Evolutionary conservation across 2,888 invertebrate genomes (phyloP).

Genomic region (Ametastegia equiseti): DNA sequence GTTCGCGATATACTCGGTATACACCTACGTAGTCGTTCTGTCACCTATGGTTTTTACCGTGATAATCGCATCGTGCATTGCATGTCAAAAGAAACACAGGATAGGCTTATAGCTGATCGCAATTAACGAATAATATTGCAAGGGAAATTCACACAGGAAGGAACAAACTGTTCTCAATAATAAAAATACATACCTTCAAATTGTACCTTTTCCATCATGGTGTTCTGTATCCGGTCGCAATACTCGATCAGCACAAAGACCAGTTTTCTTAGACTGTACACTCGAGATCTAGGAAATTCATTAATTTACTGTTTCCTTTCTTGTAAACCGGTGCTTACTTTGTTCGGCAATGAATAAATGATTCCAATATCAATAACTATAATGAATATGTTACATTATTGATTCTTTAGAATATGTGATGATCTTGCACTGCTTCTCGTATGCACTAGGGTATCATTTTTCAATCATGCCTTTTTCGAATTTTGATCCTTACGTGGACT

Average conservation of each 20-base stretch:
- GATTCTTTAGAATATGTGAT: no score
- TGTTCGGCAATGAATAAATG: not conserved
- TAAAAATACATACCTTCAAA: constrained; percentile 8
- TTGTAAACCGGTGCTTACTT: not conserved
- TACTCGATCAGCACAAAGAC: not conserved
- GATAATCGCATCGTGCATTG: not conserved
- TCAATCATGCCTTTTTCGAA: no score
- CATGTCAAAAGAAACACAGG: not conserved
- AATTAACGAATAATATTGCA: not conserved
- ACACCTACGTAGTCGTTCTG: no score
- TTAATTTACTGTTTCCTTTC: not conserved
- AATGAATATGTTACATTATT: no score
- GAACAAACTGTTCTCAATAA: not conserved
- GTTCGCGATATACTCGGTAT: no score
- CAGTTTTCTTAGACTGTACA: not conserved
- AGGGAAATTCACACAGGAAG: not conserved
- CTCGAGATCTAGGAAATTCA: not conserved
- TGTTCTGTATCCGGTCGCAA: not conserved
- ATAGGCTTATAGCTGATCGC: not conserved
- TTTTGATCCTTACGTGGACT: no score
- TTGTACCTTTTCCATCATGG: constrained; percentile 16
- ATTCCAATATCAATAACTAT: no score
- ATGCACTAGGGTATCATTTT: no score
- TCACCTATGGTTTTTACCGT: not conserved
- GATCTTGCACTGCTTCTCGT: not conserved